Percentiles rank a stretch among this genome's conserved stretches.
Conservation (phyloP, 2,797 vertebrate species). For the Scarus forsteni region DNA sequence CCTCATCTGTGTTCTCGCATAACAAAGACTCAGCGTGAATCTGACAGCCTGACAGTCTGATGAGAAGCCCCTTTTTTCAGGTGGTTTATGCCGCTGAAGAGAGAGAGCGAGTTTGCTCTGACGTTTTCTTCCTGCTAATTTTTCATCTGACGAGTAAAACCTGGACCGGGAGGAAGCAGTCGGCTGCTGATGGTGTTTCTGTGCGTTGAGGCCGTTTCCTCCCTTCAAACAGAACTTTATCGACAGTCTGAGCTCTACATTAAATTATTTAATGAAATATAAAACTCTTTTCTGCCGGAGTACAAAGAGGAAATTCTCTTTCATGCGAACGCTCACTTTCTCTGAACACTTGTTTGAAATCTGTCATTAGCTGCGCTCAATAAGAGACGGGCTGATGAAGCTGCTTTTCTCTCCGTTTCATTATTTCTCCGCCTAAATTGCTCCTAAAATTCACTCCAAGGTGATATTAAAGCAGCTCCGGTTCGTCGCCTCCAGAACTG, state of each 20-base stretch:
- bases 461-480: conserved; percentile 43
- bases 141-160: conserved; percentile 17
- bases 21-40: conserved; percentile 19
- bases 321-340: neutral
- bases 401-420: conserved; percentile 21
- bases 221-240: neutral
- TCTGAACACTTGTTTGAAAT: conserved; percentile 4
- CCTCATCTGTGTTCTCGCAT: conserved; percentile 12
- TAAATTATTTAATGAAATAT: neutral
- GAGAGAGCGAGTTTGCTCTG: conserved; percentile 4
- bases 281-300: neutral
- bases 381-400: conserved; percentile 7
- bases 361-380: conserved; percentile 11
- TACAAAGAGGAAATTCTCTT: conserved; percentile 12
- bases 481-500: conserved; percentile 47
- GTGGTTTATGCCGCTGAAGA: conserved; percentile 2
- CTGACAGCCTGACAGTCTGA: conserved; percentile 40
- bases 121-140: conserved; percentile 1
- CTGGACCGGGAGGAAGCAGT: conserved; percentile 14
- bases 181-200: conserved; percentile 6
- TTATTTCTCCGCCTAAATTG: conserved; percentile 41
- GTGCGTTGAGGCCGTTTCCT: neutral
- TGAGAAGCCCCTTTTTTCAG: conserved; percentile 34
- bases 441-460: conserved; percentile 45
- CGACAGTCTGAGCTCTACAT: neutral